Conservation (phyloP, 2,888 invertebrate species). For the Euplagia quadripunctaria region DNA sequence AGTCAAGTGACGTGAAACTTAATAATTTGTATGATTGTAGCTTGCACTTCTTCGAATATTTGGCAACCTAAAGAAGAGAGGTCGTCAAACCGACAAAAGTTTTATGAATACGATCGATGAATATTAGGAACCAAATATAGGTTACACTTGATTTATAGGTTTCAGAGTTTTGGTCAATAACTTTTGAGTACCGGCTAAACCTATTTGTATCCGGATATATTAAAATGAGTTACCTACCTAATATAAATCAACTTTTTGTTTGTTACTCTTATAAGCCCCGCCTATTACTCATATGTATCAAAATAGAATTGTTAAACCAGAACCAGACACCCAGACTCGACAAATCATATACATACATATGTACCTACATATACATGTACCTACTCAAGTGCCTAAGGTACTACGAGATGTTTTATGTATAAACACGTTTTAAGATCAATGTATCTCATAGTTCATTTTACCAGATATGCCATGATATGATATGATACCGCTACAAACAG, state of each 20-base stretch:
- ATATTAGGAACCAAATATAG: slow-evolving; percentile 6
- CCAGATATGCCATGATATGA: too few relatives aligned
- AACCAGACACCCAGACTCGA: slow-evolving; percentile 51
- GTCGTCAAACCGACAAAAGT: slow-evolving; percentile 27
- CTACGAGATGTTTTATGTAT: not conserved
- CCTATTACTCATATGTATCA: slow-evolving; percentile 45
- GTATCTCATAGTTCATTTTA: too few relatives aligned
- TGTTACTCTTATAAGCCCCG: slow-evolving; percentile 22
- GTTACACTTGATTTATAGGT: slow-evolving; percentile 15
- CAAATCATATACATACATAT: slow-evolving; percentile 31
- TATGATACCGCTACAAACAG: too few relatives aligned
- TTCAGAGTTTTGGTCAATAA: slow-evolving; percentile 6
- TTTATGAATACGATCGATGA: slow-evolving; percentile 10
- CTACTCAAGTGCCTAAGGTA: slow-evolving; percentile 28
- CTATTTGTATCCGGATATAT: slow-evolving; percentile 19
- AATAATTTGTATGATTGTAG: not conserved
- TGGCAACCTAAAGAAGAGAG: not conserved
- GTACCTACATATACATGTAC: slow-evolving; percentile 18
- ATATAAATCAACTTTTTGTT: slow-evolving; percentile 27
- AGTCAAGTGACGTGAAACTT: too few relatives aligned
- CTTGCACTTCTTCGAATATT: not conserved
- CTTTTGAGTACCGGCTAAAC: slow-evolving; percentile 12
- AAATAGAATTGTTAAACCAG: slow-evolving; percentile 47
- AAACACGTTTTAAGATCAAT: not conserved
- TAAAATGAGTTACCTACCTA: slow-evolving; percentile 17